Evolutionary conservation across 2,888 invertebrate genomes (phyloP).

Genomic region (Cacoxenus indagator): DNA sequence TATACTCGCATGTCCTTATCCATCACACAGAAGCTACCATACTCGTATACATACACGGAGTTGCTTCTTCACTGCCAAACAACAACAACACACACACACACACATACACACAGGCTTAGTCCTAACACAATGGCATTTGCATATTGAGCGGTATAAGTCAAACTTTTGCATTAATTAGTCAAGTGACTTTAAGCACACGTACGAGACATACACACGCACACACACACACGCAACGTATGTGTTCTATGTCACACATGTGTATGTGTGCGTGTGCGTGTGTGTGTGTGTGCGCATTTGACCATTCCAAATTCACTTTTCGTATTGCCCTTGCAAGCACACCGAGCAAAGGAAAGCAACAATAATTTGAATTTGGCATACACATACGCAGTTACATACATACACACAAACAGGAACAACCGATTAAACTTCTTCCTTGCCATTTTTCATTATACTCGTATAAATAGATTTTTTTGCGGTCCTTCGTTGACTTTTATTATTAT

Average conservation of each 20-base stretch:
- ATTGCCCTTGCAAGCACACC: not conserved
- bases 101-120: not conserved
- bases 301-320: not conserved
- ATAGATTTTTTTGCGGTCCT: not conserved
- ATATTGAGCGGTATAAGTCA: conserved; percentile 37
- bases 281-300: not conserved
- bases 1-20: not conserved
- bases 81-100: not conserved
- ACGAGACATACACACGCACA: conserved; percentile 1
- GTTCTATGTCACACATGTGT: conserved; percentile 20
- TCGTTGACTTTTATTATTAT: not conserved
- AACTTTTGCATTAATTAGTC: conserved; percentile 48
- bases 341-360: not conserved
- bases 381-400: not conserved
- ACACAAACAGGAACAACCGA: not conserved
- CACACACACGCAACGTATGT: not conserved
- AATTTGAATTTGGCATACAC: not conserved
- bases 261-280: conserved; percentile 36
- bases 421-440: not conserved
- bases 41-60: conserved; percentile 6
- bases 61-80: too few species aligned
- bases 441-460: not conserved
- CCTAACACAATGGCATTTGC: conserved; percentile 1
- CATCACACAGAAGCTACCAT: not conserved
- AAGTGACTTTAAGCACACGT: conserved; percentile 36